Evolutionary conservation across 53 echinoderm and acorn worm genomes (phyloP).

Genomic region (Astropecten irregularis): DNA sequence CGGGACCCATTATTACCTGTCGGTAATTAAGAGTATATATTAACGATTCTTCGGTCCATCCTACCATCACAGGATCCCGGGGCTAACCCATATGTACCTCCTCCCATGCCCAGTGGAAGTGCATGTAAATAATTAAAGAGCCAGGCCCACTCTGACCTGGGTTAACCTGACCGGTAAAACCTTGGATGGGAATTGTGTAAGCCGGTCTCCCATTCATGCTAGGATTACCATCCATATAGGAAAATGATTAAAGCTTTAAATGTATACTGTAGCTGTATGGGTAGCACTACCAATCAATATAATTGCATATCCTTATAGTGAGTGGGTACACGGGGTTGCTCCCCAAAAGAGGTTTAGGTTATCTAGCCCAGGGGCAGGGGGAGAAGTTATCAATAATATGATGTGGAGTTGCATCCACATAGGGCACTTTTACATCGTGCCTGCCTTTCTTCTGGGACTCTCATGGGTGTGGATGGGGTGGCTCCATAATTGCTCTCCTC

Average conservation of each 20-base stretch:
- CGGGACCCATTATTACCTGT: background rate
- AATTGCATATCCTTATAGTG: no score
- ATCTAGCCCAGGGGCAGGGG: no score
- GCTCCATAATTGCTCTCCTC: background rate
- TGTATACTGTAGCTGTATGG: no score
- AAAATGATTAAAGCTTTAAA: slow-evolving; percentile 36
- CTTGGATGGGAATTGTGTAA: background rate
- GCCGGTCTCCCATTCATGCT: slow-evolving; percentile 20
- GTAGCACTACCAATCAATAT: no score
- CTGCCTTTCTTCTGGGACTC: no score
- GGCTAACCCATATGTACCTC: background rate
- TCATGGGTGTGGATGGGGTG: background rate
- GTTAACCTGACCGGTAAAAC: slow-evolving; percentile 15
- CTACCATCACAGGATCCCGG: background rate
- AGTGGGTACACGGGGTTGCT: no score
- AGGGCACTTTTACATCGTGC: no score
- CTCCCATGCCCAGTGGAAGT: background rate
- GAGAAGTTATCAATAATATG: no score
- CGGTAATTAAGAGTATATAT: background rate
- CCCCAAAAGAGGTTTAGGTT: no score
- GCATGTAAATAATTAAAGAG: slow-evolving; percentile 21
- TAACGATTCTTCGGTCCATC: background rate
- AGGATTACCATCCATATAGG: slow-evolving; percentile 13
- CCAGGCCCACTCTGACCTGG: slow-evolving; percentile 6
- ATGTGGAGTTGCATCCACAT: no score